Evolutionary conservation across 2,888 invertebrate species (phyloP), one percentile per base, ranked within the genome.

Genomic region (Dichetophora obliterata): DNA sequence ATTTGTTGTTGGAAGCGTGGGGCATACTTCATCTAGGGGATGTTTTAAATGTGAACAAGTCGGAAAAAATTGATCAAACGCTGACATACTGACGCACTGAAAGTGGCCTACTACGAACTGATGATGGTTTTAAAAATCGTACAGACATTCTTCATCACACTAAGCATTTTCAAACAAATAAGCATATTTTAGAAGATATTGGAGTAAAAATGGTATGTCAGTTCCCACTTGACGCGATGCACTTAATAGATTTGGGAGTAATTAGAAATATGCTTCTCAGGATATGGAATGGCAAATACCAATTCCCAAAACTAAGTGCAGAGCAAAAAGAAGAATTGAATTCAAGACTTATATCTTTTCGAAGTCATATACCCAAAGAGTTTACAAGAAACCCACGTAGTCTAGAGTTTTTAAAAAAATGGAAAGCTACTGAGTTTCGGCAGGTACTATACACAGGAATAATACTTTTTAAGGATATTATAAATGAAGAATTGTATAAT

Each of bases 361-460:
- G n/a, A 52, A 16, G n/a, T 8, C 6, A 52, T 48, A 48, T 72
- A 24, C 34, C 72, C 9, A 72, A 22, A 24, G 72, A 5, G n/a
- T 61, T 5, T 27, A 63, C n/a, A n/a, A n/a, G n/a, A n/a, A n/a
- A n/a, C n/a, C n/a, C n/a, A n/a, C n/a, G n/a, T n/a, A n/a, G n/a
- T n/a, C n/a, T 63, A 24, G 61, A 63, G 14, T 59, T 59, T 2
- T 4, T 73, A 2, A 9, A 9, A 9, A 48, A 43, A 61, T 73
- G 73, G 73, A 73, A 63, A 63, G 19, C 34, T 34, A n/a, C 27
- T 27, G 31, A 63, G 37, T 37, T 66, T 24, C 27, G 22, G 31
- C 37, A 11, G 66, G 6, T 37, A 19, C 19, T 52, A 37, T 37
- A 37, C 37, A 52, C 52, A 52, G 52, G 52, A 19, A 52, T 52